These are phyloP conservation scores for Chrysocyon brachyurus DNA, from an alignment of 2,797 vertebrate species.

Conservation along the genomic window DNA sequence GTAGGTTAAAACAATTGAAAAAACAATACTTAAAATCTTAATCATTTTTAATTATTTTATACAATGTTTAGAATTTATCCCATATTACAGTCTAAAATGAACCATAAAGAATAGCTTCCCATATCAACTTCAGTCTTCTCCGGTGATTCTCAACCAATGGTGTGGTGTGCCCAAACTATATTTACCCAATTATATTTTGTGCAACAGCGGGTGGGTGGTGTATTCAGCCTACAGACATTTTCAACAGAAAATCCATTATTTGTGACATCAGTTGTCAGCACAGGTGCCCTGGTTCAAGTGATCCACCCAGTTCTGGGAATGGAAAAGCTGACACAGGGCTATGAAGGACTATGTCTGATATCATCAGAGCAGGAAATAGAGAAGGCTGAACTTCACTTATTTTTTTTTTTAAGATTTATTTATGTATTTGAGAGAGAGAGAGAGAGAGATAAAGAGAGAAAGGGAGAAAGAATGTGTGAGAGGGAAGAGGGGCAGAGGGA, in stretches of 20 bases:
- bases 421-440: background rate
- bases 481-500: background rate
- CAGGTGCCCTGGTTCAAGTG: constrained; percentile 80
- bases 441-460: background rate
- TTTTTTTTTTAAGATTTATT: background rate
- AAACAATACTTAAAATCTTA: constrained; percentile 34
- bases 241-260: constrained; percentile 82
- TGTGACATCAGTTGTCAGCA: constrained; percentile 80
- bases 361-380: constrained; percentile 86
- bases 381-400: constrained; percentile 74
- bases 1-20: constrained; percentile 22
- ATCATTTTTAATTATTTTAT: constrained; percentile 35
- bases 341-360: constrained; percentile 72
- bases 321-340: constrained; percentile 86
- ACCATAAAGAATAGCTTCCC: background rate
- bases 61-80: background rate
- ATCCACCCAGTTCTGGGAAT: constrained; percentile 84
- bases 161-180: constrained; percentile 8
- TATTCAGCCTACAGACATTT: constrained; percentile 76
- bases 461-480: background rate
- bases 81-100: constrained; percentile 47
- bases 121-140: background rate
- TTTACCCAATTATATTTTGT: constrained; percentile 61
- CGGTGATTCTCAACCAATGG: constrained; percentile 40
- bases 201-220: constrained; percentile 67